Conservation (phyloP, 1,140 invertebrate genomes). For the roundworm (Caenorhabditis elegans) region WBcel235 BX284602.5:939001-939500, state of each 20-base stretch:
- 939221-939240: not conserved
- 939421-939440: not conserved
- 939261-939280: not conserved
- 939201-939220: too few species aligned
- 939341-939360: not conserved
- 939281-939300: not conserved
- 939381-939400: not conserved
- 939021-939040: too few species aligned
- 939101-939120: too few species aligned
- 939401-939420: conserved; percentile 20
- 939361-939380: not conserved
- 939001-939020: too few species aligned
- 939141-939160: too few species aligned
- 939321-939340: not conserved
- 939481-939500: not conserved
- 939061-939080: too few species aligned
- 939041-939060: too few species aligned
- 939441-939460: conserved; percentile 12
- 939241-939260: not conserved
- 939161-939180: too few species aligned
- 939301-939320: not conserved
- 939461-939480: not conserved
- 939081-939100: too few species aligned
- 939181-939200: too few species aligned
- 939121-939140: too few species aligned